phyloP scores from a whole-genome alignment of 2,888 invertebrate species.

The Dastarcus helophoroides region DNA sequence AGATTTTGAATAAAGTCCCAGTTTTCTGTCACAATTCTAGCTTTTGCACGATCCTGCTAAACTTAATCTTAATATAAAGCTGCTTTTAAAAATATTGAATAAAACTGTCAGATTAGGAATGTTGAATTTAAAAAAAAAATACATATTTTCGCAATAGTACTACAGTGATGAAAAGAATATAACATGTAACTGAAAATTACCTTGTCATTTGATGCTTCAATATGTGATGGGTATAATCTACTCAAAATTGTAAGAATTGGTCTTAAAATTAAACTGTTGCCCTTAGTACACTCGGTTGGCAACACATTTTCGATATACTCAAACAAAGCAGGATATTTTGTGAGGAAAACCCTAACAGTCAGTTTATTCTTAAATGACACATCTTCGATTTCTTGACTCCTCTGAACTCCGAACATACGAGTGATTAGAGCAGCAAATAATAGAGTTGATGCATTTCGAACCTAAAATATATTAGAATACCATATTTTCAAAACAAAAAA shows the following conservation, averaged over 20 bases:
- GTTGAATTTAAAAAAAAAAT: no score
- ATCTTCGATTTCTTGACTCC: slow-evolving; percentile 46
- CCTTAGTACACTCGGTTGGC: slow-evolving; percentile 31
- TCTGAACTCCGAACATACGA: slow-evolving; percentile 77
- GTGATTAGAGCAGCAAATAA: slow-evolving; percentile 73
- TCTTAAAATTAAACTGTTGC: slow-evolving; percentile 51
- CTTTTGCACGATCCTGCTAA: no score
- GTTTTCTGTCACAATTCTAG: no score
- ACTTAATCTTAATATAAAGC: no score
- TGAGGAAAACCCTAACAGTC: slow-evolving; percentile 72
- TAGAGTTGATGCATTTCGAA: slow-evolving; percentile 77
- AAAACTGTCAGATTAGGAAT: no score
- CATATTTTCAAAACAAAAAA: background rate
- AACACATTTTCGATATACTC: slow-evolving; percentile 39
- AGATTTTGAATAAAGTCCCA: no score
- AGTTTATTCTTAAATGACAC: slow-evolving; percentile 54
- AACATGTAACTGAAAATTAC: slow-evolving; percentile 4
- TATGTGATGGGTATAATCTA: slow-evolving; percentile 62
- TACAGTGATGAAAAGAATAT: no score
- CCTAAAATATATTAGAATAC: slow-evolving; percentile 36
- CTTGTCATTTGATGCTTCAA: slow-evolving; percentile 40
- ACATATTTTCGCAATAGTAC: no score
- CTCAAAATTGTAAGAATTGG: slow-evolving; percentile 68
- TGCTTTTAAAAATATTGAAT: no score
- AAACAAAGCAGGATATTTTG: slow-evolving; percentile 52